Evolutionary conservation across 2,888 invertebrate genomes (phyloP), one percentile per base, ranked within the genome.

Genomic region (Tenthredo distinguenda): DNA sequence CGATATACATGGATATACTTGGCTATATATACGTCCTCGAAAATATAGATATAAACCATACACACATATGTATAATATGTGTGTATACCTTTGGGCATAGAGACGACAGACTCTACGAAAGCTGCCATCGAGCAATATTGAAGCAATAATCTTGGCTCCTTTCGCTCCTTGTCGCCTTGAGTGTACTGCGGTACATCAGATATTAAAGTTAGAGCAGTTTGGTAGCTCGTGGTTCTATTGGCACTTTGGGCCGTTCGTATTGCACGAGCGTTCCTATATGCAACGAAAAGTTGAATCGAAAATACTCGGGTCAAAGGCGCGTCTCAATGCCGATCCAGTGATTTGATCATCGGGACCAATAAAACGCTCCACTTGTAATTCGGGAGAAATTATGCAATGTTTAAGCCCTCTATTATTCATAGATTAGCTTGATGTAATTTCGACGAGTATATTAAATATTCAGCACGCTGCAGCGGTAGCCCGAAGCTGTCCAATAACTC

Each of bases 71-170:
- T 40, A 21, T 37, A 21, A 18, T 71, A 6, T 9, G 34, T 71
- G 43, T n/a, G 21, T 21, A 40, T 43, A 43, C 21, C 43, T 55
- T 26, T 43, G 72, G 31, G 72, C 43, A 74, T 74, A 74, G 10
- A 74, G 72, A 74, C 40, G 72, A 74, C 71, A 72, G 72, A 77
- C 55, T 58, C 90, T 88, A 88, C 90, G 90, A 89, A 90, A 90
- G 88, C 90, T 90, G 90, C 90, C 91, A 91, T 91, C 90, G 90
- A 87, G 91, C 91, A 92, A 93, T 93, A 93, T 93, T 90, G 92
- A 92, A 91, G 92, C 92, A 92, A 92, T 92, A 92, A 93, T 92
- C 92, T 90, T 90, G 89, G 87, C 88, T 89, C 85, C 88, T 87
- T 86, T 86, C 86, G 68, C 83, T 40, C 37, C 83, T 43, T 50